Evolutionary conservation across 1,140 invertebrate species (phyloP).

Genomic region (Oryzaephilus surinamensis): DNA sequence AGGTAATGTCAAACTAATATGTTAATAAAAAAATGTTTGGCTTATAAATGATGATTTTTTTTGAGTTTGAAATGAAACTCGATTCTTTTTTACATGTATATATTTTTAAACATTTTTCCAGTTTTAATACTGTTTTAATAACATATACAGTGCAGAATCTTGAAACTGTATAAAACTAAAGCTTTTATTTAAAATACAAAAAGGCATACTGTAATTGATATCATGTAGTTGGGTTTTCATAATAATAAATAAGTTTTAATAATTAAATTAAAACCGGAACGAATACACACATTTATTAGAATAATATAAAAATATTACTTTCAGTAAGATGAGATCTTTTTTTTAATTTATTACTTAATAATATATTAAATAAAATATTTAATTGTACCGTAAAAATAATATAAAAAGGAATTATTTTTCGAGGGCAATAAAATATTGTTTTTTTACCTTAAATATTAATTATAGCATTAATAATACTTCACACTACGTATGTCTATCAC

Average conservation of each 20-base stretch:
- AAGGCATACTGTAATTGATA: conserved; percentile 19
- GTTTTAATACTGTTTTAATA: conserved; percentile 29
- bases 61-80: too few species aligned
- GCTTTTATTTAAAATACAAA: conserved; percentile 27
- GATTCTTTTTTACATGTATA: conserved; percentile 11
- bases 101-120: conserved; percentile 23
- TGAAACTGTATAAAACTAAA: conserved; percentile 29
- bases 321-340: conserved; percentile 5
- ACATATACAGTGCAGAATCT: conserved; percentile 30
- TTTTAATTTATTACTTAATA: conserved; percentile 2
- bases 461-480: too few species aligned
- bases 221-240: conserved; percentile 7
- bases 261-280: too few species aligned
- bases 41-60: too few species aligned
- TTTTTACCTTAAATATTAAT: conserved; percentile 7
- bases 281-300: conserved; percentile 9
- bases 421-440: conserved; percentile 3
- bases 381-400: conserved; percentile 3
- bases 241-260: conserved; percentile 13
- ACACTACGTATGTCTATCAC: too few species aligned
- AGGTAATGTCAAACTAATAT: too few species aligned
- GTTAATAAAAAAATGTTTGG: too few species aligned
- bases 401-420: conserved; percentile 1
- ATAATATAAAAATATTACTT: conserved; percentile 6
- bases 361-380: conserved; percentile 9